Evolutionary conservation across 2,888 invertebrate genomes (phyloP), one percentile per base, ranked within the genome.

Genomic region (Sycophila texana): DNA sequence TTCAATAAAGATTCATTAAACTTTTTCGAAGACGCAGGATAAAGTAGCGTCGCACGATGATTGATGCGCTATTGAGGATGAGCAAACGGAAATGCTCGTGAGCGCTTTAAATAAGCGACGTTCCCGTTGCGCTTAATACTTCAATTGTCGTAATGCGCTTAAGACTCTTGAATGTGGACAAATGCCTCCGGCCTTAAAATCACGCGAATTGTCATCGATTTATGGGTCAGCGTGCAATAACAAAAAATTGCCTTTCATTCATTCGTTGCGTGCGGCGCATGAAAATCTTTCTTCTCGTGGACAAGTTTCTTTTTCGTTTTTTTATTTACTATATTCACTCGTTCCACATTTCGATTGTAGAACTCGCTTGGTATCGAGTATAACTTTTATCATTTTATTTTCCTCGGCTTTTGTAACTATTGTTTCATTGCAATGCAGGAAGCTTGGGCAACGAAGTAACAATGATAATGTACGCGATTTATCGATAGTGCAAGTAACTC

Each of bases 31-130:
- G 55, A 58, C 20, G 53, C 16, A 47, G 55, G 68, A 78, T 67
- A 67, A 53, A 77, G 73, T 55, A 74, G 58, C 65, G 70, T 74
- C 77, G 68, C 68, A 70, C 73, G 74, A 77, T 80, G 73, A 77
- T 77, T 80, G 77, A 76, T 74, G 76, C 18, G 57, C 58, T 49
- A 73, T 72, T 70, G 73, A 74, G 80, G 77, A 74, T 77, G 76
- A 77, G 77, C 73, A 80, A 79, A 73, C 73, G 80, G 76, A 80
- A 80, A 80, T 80, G 74, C 80, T 80, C 77, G 61, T 77, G 77
- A 77, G 65, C 55, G 77, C 51, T 68, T 77, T 74, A 72, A 74
- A 58, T 74, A 77, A 80, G 73, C 70, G 73, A 77, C 65, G 80
- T 72, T 77, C 51, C 77, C 77, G 72, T 73, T 76, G 76, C n/a